These are phyloP conservation scores for Emydocephalus ijimae DNA, from an alignment of 2,113 vertebrate species.

Conservation along the genomic window DNA sequence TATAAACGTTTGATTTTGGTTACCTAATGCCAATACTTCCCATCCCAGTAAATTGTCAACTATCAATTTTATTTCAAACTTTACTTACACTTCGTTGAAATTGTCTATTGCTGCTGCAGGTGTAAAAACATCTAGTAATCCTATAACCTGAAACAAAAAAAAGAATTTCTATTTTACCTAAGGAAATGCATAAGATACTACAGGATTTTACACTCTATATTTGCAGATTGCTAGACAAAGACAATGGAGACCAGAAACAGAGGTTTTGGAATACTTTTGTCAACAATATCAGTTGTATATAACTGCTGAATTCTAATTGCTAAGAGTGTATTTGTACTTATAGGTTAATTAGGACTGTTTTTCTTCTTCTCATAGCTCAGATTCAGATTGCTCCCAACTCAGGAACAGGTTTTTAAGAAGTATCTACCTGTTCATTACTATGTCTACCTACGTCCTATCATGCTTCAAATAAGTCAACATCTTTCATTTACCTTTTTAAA, in stretches of 20 bases:
- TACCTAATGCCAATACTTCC: not conserved
- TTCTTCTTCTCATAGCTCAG: not conserved
- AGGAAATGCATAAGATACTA: conserved; percentile 11
- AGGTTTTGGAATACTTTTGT: not conserved
- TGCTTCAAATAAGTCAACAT: not conserved
- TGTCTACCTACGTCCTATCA: not conserved
- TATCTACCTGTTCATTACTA: not conserved
- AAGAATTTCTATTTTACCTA: conserved; percentile 26
- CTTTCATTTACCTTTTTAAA: not conserved
- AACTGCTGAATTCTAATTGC: not conserved
- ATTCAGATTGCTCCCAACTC: not conserved
- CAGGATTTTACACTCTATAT: not conserved
- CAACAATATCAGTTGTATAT: not conserved
- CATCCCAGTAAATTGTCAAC: not conserved
- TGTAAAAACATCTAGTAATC: conserved; percentile 93
- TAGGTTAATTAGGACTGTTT: not conserved
- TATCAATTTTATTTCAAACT: not conserved
- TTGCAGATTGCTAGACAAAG: not conserved
- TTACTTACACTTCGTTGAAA: conserved; percentile 93
- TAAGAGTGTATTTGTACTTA: not conserved
- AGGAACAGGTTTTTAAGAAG: not conserved
- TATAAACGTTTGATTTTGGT: not conserved
- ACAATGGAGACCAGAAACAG: not conserved
- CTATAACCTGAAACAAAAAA: conserved; percentile 73
- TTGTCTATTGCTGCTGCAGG: conserved; percentile 86